A percentile compares a stretch with the other conserved stretches of the same genome.
These are phyloP conservation scores for Lycaena phlaeas DNA, from an alignment of 2,888 invertebrate species.

Conservation along the genomic window DNA sequence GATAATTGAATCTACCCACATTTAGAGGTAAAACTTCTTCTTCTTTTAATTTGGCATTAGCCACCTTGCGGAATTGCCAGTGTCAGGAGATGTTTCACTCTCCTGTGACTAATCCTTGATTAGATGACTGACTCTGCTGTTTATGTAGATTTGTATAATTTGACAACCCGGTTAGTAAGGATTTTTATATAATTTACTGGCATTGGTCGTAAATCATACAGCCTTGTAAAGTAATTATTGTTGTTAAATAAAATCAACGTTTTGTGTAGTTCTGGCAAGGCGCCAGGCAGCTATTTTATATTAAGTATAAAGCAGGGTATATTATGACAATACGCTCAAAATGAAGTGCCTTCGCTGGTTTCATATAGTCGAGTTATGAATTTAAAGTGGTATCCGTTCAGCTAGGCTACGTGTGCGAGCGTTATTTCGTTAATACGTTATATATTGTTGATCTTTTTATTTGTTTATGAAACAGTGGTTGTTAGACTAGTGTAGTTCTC, in stretches of 20 bases:
- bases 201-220: neutral
- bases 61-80: no score
- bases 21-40: no score
- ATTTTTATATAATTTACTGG: neutral
- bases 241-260: neutral
- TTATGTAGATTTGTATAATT: no score
- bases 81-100: no score
- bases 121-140: no score
- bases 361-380: constrained; percentile 20
- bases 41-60: no score
- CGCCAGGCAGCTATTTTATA: neutral
- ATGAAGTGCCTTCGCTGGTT: constrained; percentile 34
- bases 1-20: no score
- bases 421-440: constrained; percentile 48
- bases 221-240: neutral
- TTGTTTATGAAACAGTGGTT: constrained; percentile 33
- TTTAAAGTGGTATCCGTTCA: constrained; percentile 18
- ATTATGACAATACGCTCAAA: constrained; percentile 51
- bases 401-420: constrained; percentile 21
- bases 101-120: no score
- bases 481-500: constrained; percentile 25
- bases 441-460: constrained; percentile 51
- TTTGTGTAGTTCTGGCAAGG: neutral
- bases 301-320: constrained; percentile 42
- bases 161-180: neutral